phyloP scores from a whole-genome alignment of 2,797 vertebrate species.

The Diglossa cyanea region DNA sequence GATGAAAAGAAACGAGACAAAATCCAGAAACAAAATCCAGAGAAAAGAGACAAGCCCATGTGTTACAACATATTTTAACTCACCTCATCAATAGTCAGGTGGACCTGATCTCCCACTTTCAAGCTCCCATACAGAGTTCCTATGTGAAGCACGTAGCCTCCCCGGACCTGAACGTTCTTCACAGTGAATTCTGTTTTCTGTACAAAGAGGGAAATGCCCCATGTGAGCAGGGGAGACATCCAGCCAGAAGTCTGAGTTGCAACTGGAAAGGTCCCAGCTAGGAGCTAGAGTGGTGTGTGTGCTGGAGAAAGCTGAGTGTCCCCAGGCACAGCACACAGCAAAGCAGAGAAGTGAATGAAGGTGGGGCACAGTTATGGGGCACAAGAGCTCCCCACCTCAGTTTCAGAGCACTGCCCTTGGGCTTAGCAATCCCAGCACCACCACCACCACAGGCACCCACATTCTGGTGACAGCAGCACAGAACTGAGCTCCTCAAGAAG shows the following conservation, averaged over 20 bases:
- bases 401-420: background rate
- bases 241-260: background rate
- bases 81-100: conserved; percentile 91
- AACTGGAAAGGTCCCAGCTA: background rate
- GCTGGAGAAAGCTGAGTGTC: background rate
- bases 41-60: background rate
- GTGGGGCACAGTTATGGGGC: too few species aligned
- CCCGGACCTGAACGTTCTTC: conserved; percentile 93
- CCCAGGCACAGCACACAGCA: background rate
- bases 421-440: background rate
- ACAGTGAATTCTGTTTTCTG: conserved; percentile 96
- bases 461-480: background rate
- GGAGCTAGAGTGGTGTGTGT: background rate
- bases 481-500: background rate
- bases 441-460: background rate
- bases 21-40: background rate
- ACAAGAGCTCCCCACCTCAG: background rate
- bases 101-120: conserved; percentile 87
- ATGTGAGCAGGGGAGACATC: background rate
- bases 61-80: background rate
- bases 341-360: background rate
- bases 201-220: background rate
- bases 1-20: background rate
- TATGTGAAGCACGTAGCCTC: conserved; percentile 92
- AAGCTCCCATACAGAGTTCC: conserved; percentile 90